Evolutionary conservation across 2,888 invertebrate species (phyloP).

Genomic region (Zaprionus bogoriensis): DNA sequence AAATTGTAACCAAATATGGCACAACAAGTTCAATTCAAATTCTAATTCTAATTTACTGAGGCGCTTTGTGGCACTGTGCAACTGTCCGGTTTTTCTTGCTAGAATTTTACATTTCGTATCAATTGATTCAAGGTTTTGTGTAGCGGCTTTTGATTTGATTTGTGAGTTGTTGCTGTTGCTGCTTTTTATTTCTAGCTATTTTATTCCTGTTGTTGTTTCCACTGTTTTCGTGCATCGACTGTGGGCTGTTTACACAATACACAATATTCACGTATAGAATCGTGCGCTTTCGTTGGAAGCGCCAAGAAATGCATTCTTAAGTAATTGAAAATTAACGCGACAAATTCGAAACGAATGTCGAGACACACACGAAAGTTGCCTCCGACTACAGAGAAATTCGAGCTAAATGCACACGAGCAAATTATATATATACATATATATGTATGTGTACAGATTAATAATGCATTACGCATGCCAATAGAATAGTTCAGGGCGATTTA

Average conservation of each 20-base stretch:
- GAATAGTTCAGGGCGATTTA: background rate
- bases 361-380: background rate
- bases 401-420: background rate
- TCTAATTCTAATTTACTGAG: conserved; percentile 49
- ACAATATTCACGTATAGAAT: conserved; percentile 43
- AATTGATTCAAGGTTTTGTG: conserved; percentile 75
- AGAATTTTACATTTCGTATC: conserved; percentile 68
- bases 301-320: conserved; percentile 68
- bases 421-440: conserved; percentile 1
- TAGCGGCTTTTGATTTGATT: conserved; percentile 64
- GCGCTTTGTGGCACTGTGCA: conserved; percentile 52
- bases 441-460: background rate
- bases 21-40: conserved; percentile 76
- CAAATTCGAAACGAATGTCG: conserved; percentile 36
- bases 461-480: background rate
- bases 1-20: conserved; percentile 76
- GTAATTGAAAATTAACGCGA: conserved; percentile 65
- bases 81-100: conserved; percentile 50
- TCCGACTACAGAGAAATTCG: background rate
- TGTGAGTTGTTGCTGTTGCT: conserved; percentile 22
- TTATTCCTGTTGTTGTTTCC: background rate
- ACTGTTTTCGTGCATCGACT: conserved; percentile 6
- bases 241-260: conserved; percentile 30
- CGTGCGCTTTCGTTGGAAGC: conserved; percentile 67
- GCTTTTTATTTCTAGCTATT: background rate